Evolutionary conservation across 1,140 invertebrate genomes (phyloP), one percentile per base, ranked within the genome.

Genomic region (Magallana gigas): DNA sequence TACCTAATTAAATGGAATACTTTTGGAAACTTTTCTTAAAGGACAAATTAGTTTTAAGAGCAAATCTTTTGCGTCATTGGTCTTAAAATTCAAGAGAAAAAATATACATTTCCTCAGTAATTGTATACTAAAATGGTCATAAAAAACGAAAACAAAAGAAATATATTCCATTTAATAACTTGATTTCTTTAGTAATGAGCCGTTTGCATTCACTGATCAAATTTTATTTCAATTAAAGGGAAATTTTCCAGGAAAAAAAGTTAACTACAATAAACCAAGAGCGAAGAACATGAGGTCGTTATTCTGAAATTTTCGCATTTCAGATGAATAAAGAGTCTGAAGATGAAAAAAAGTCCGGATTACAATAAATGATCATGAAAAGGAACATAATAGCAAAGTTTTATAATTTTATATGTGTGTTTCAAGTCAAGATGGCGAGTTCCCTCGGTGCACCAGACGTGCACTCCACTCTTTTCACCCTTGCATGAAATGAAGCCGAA

Each of bases 281-380:
- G 8, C 23, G 6, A 36, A 76, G 68, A 9, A 76, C 68, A 18
- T 12, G 36, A 29, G 68, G 23, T 76, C 23, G 68, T 76, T 76
- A 76, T 76, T 29, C 68, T 11, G 18, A 76, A 64, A 18, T 23
- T 76, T 76, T 76, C 23, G 36, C 68, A 12, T 76, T 76, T 76
- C 68, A 76, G 68, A 76, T 76, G 68, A 76, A 48, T 48, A 48
- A 48, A 18, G 68, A 76, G 1, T 76, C 23, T 18, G 23, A 29
- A 29, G 23, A 76, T 23, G 23, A 76, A 48, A 48, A 36, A 76
- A 76, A 18, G 11, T 76, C 68, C 68, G 12, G 36, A 29, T 29
- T 76, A 76, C 68, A 76, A 76, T 76, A 29, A 76, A 76, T 76
- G 68, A 76, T 76, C 68, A 76, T 76, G 29, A 76, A 76, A 76